A percentile compares a stretch with the other conserved stretches of the same genome.
phyloP scores from a whole-genome alignment of 2,797 vertebrate species.

The Graptemys geographica region DNA sequence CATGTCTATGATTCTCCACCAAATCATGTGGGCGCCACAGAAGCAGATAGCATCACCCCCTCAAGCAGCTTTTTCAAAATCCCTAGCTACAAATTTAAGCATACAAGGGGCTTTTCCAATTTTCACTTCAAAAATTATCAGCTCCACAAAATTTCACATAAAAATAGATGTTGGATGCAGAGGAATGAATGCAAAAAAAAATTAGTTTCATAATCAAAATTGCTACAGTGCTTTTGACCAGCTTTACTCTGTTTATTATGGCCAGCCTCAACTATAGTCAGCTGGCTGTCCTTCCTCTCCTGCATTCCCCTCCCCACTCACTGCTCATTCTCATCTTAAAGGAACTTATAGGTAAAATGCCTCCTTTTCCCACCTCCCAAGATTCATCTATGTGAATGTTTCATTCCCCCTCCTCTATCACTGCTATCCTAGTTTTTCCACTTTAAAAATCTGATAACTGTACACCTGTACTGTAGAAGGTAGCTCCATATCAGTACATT shows the following conservation, averaged over 20 bases:
- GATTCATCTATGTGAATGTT: background rate
- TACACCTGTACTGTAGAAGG: background rate
- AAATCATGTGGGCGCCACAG: background rate
- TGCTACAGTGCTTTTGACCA: background rate
- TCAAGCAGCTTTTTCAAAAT: background rate
- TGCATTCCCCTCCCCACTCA: background rate
- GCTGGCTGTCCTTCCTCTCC: background rate
- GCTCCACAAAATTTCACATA: background rate
- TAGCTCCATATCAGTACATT: background rate
- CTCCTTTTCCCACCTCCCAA: background rate
- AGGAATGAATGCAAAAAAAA: background rate
- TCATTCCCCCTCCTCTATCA: background rate
- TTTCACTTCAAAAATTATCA: background rate
- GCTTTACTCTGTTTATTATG: background rate
- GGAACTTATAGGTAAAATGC: background rate
- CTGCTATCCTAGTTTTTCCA: too few relatives aligned
- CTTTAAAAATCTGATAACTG: background rate
- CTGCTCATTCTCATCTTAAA: background rate
- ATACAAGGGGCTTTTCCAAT: background rate
- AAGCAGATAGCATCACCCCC: background rate
- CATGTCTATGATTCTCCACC: background rate
- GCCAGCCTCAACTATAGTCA: background rate
- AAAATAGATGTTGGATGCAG: background rate
- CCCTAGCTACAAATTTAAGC: background rate
- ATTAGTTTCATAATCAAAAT: background rate